Conservation (phyloP, 2,888 invertebrate genomes). For the Psylliodes chrysocephalus region DNA sequence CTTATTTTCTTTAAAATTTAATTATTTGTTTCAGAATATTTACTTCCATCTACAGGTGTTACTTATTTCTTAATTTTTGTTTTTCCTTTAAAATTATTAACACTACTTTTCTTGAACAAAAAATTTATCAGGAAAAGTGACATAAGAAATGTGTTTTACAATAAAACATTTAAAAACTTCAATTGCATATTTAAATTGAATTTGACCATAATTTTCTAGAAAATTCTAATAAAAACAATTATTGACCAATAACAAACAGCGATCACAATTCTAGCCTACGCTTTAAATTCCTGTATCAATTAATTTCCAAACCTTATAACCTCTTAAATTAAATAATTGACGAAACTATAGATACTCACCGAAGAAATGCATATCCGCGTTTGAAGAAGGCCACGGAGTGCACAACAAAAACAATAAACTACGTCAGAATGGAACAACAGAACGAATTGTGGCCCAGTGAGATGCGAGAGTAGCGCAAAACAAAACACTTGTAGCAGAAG, state of each 20-base stretch:
- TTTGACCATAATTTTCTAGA: too few relatives aligned
- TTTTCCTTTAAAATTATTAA: too few relatives aligned
- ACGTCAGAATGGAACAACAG: slow-evolving; percentile 21
- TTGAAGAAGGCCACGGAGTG: slow-evolving; percentile 39
- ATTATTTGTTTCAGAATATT: too few relatives aligned
- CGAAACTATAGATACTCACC: slow-evolving; percentile 37
- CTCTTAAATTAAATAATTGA: not conserved
- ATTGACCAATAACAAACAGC: not conserved
- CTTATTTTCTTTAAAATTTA: too few relatives aligned
- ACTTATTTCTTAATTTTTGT: too few relatives aligned
- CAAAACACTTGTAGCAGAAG: slow-evolving; percentile 24
- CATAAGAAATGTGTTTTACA: too few relatives aligned
- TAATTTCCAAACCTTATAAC: not conserved
- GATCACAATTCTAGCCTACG: not conserved
- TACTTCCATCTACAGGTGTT: too few relatives aligned
- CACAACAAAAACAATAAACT: slow-evolving; percentile 28
- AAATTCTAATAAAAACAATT: not conserved
- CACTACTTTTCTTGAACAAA: too few relatives aligned
- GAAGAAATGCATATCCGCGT: slow-evolving; percentile 46
- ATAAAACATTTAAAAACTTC: too few relatives aligned
- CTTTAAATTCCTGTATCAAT: not conserved
- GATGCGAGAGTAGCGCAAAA: slow-evolving; percentile 15
- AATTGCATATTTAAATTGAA: too few relatives aligned
- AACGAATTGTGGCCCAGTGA: slow-evolving; percentile 16
- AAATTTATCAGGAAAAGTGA: too few relatives aligned